Conservation (phyloP, 2,113 vertebrate species). For the Probosciger aterrimus region DNA sequence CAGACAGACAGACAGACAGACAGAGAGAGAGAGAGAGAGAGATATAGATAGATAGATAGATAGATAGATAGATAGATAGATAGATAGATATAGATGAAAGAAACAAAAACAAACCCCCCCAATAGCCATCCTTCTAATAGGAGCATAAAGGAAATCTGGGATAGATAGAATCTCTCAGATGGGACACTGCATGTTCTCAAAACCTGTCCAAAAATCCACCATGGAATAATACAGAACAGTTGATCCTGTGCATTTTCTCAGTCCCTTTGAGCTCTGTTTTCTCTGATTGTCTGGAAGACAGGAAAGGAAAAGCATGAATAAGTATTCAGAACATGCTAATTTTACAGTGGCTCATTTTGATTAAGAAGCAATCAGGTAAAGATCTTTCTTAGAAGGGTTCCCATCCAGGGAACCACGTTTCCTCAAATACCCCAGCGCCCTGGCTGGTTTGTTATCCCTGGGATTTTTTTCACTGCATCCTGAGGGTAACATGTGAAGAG, state of each 20-base stretch:
- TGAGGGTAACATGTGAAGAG: background rate
- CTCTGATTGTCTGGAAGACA: background rate
- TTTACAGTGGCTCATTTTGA: background rate
- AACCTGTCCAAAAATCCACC: background rate
- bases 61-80: too few species aligned
- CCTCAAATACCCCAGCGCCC: background rate
- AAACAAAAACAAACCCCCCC: fast-evolving
- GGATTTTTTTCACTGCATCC: background rate
- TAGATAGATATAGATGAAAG: too few species aligned
- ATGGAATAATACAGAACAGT: background rate
- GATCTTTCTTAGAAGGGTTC: background rate
- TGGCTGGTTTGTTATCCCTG: background rate
- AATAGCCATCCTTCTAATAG: background rate
- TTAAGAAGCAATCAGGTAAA: background rate
- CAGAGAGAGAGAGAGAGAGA: too few species aligned
- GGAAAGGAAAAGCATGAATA: background rate
- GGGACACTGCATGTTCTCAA: background rate
- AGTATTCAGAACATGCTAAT: background rate
- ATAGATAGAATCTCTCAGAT: background rate
- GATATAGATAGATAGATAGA: too few species aligned
- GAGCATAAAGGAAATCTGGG: background rate
- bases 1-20: too few species aligned
- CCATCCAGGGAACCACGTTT: background rate
- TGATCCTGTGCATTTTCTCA: background rate
- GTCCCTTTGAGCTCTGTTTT: background rate